A percentile compares a stretch with the other conserved stretches of the same genome.
phyloP scores from a whole-genome alignment of 2,888 invertebrate species.

The Apoderus coryli region DNA sequence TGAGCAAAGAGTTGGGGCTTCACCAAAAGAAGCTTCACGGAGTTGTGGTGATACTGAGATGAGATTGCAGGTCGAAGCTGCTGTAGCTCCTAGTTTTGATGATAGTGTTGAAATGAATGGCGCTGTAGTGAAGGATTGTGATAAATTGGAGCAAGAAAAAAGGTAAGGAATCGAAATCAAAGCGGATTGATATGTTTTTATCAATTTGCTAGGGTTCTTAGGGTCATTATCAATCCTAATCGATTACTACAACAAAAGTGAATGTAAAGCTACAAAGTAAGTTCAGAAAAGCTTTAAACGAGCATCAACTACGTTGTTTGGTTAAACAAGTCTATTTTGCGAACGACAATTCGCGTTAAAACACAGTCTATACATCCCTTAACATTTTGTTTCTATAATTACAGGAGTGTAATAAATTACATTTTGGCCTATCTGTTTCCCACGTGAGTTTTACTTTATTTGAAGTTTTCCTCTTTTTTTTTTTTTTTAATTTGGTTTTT shows the following conservation, averaged over 20 bases:
- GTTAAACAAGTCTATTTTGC: too few relatives aligned
- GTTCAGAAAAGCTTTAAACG: too few relatives aligned
- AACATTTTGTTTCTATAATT: slow-evolving; percentile 11
- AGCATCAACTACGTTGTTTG: too few relatives aligned
- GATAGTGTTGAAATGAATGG: slow-evolving; percentile 19
- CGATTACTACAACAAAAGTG: too few relatives aligned
- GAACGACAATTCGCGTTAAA: too few relatives aligned
- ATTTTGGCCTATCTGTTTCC: slow-evolving; percentile 16
- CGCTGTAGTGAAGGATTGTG: slow-evolving; percentile 14
- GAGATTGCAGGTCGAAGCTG: slow-evolving; percentile 22
- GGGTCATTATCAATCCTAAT: too few relatives aligned
- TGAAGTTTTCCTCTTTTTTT: slow-evolving; percentile 8
- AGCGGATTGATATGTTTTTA: too few relatives aligned
- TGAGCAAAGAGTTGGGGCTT: slow-evolving; percentile 20
- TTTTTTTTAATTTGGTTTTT: slow-evolving; percentile 4
- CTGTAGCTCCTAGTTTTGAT: slow-evolving; percentile 20
- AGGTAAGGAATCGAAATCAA: slow-evolving; percentile 11
- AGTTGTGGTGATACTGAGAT: slow-evolving; percentile 11
- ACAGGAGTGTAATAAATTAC: slow-evolving; percentile 16
- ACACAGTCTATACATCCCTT: too few relatives aligned
- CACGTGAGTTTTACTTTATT: slow-evolving; percentile 12
- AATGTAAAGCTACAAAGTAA: too few relatives aligned
- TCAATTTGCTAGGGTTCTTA: too few relatives aligned
- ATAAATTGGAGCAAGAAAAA: slow-evolving; percentile 18
- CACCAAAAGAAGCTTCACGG: slow-evolving; percentile 20